These are phyloP conservation scores for Aphelinus certus DNA, from an alignment of 1,140 invertebrate genomes.

Conservation along the genomic window DNA sequence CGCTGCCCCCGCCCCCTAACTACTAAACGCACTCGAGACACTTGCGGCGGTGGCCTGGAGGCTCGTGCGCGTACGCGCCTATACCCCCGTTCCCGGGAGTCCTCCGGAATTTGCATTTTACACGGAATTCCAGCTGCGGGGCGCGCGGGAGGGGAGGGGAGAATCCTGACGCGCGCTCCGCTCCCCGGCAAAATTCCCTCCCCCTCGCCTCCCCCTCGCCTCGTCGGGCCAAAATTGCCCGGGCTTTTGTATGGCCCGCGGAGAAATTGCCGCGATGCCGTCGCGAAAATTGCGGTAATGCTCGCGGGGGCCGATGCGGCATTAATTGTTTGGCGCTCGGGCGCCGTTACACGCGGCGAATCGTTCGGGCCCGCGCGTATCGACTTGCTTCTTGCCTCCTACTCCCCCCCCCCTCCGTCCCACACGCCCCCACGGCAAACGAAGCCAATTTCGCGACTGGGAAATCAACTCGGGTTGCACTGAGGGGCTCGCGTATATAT, in stretches of 20 bases:
- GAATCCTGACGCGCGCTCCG: background rate
- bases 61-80: slow-evolving; percentile 25
- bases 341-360: no score
- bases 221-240: no score
- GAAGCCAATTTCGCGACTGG: slow-evolving; percentile 15
- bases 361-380: no score
- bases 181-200: no score
- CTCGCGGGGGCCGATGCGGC: slow-evolving; percentile 44
- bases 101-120: slow-evolving; percentile 46
- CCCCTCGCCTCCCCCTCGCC: no score
- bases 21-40: slow-evolving; percentile 1
- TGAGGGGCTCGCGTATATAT: no score
- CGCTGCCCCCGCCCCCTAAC: slow-evolving; percentile 3
- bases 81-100: no score
- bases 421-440: slow-evolving; percentile 7
- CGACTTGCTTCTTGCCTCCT: no score
- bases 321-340: slow-evolving; percentile 49
- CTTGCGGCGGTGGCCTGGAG: slow-evolving; percentile 30
- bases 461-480: background rate
- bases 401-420: no score
- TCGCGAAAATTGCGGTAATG: slow-evolving; percentile 52
- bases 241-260: background rate
- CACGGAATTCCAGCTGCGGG: slow-evolving; percentile 34
- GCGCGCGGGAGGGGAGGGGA: slow-evolving; percentile 2
- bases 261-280: slow-evolving; percentile 26